phyloP scores from a whole-genome alignment of 2,888 invertebrate species.

The Psylliodes chrysocephalus region DNA sequence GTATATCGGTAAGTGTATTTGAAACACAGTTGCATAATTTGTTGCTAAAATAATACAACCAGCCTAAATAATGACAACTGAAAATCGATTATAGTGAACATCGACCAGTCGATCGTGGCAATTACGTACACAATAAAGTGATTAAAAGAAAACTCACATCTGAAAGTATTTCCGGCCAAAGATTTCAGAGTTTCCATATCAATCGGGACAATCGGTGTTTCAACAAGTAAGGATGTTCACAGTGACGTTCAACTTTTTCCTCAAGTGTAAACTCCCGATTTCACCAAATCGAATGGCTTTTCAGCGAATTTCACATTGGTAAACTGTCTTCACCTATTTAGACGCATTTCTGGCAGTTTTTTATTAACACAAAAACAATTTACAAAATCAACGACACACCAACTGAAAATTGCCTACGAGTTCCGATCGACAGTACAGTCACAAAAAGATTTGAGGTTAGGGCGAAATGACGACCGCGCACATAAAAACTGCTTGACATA shows the following conservation, averaged over 20 bases:
- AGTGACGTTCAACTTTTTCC: constrained; percentile 35
- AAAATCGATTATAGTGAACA: constrained; percentile 22
- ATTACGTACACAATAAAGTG: background rate
- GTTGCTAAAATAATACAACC: constrained; percentile 36
- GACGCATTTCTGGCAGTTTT: background rate
- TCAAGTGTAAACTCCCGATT: constrained; percentile 27
- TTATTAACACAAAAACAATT: background rate
- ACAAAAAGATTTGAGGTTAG: constrained; percentile 41
- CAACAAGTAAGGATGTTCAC: constrained; percentile 38
- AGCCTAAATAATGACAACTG: constrained; percentile 5
- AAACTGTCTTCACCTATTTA: background rate
- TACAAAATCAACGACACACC: constrained; percentile 26
- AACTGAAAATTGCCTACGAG: constrained; percentile 27
- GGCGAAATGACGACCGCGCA: constrained; percentile 27
- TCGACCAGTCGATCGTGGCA: background rate
- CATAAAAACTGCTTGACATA: constrained; percentile 35
- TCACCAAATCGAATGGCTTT: constrained; percentile 7
- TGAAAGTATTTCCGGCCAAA: constrained; percentile 43
- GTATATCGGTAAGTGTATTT: background rate
- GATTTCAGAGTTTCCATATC: constrained; percentile 43
- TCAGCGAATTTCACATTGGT: constrained; percentile 7
- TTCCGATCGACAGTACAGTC: constrained; percentile 28
- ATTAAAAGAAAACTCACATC: constrained; percentile 45
- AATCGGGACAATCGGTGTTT: constrained; percentile 26
- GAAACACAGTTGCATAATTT: constrained; percentile 46